Conservation (phyloP, 2,113 vertebrate species). For the Poicephalus gulielmi region DNA sequence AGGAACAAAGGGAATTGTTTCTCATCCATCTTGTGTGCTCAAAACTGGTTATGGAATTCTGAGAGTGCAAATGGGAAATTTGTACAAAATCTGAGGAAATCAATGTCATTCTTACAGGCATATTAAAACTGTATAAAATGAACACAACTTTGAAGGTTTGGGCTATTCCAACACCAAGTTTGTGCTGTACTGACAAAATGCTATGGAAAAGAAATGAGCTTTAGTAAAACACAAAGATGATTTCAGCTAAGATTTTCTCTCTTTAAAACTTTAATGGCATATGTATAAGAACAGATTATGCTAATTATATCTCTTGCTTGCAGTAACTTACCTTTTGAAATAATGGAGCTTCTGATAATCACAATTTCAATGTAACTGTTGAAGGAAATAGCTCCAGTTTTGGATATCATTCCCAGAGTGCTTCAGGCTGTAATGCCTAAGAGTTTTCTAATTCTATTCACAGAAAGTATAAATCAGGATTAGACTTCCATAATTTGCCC, state of each 20-base stretch:
- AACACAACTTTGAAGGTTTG: constrained; percentile 6
- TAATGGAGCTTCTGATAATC: constrained; percentile 15
- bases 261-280: background rate
- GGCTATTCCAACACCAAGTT: background rate
- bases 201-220: background rate
- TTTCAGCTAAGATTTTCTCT: constrained; percentile 25
- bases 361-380: background rate
- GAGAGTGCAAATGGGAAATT: background rate
- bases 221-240: constrained; percentile 18
- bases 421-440: background rate
- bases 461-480: background rate
- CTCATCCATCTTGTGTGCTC: background rate
- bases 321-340: background rate
- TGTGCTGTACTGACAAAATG: background rate
- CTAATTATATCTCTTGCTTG: background rate
- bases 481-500: background rate
- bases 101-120: background rate
- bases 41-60: background rate
- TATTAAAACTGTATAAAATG: background rate
- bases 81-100: background rate
- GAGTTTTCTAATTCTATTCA: background rate
- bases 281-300: constrained; percentile 22
- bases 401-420: background rate
- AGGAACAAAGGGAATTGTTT: background rate
- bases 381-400: background rate